A percentile compares a stretch with the other conserved stretches of the same genome.
These are phyloP conservation scores for Ovibos moschatus DNA, from an alignment of 2,113 vertebrate genomes.

Conservation along the genomic window DNA sequence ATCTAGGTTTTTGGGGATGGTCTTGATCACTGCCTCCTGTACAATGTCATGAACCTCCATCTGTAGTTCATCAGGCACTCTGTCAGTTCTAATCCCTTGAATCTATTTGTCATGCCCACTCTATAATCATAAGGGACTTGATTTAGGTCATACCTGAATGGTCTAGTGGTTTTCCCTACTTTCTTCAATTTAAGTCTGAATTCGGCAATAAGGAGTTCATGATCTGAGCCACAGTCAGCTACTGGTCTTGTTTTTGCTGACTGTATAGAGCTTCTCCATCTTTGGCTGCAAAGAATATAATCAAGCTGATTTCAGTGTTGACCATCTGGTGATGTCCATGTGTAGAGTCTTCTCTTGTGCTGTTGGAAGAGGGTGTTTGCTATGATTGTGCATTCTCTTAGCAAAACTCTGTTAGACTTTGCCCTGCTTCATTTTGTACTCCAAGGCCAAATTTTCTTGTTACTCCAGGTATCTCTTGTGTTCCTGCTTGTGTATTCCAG, in stretches of 20 bases:
- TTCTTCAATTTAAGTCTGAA: neutral
- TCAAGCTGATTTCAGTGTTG: rapidly evolving
- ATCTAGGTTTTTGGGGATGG: neutral
- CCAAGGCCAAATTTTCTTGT: neutral
- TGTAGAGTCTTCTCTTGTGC: neutral
- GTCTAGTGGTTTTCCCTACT: neutral
- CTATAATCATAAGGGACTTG: neutral
- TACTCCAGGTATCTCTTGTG: neutral
- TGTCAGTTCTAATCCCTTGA: neutral
- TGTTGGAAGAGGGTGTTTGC: neutral
- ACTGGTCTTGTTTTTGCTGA: neutral
- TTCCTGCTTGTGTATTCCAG: neutral
- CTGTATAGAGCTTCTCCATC: neutral
- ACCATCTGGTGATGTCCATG: neutral
- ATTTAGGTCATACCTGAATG: neutral
- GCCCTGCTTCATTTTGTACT: neutral
- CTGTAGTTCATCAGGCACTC: neutral
- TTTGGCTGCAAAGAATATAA: neutral
- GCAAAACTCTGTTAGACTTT: neutral
- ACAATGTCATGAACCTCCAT: neutral
- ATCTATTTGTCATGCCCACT: neutral
- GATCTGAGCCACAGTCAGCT: neutral
- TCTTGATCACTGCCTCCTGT: neutral
- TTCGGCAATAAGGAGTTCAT: neutral
- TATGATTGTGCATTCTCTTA: neutral